Conservation (phyloP, 1,140 invertebrate genomes). For the Aphaenogaster ashmeadi region DNA sequence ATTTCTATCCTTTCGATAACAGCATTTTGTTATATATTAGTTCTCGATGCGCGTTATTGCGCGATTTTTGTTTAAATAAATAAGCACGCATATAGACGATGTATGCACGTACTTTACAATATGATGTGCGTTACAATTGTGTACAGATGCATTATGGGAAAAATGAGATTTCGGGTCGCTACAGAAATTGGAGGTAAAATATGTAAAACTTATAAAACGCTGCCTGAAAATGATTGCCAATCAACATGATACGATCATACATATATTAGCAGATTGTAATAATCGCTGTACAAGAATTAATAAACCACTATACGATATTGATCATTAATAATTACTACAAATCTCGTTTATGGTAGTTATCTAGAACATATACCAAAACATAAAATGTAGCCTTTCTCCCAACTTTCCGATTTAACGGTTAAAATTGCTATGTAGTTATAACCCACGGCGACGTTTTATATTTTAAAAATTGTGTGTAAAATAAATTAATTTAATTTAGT, state of each 20-base stretch:
- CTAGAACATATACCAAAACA: neutral
- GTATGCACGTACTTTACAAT: neutral
- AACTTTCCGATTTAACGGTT: neutral
- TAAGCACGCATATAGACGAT: neutral
- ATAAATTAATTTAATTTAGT: neutral
- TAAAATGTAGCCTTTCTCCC: neutral
- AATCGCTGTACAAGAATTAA: neutral
- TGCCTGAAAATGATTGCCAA: constrained; percentile 26
- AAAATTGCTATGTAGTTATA: constrained; percentile 6
- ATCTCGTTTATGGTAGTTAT: constrained; percentile 13
- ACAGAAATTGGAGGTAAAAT: constrained; percentile 34
- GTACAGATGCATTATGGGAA: neutral
- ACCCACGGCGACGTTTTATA: neutral
- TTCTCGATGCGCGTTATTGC: neutral
- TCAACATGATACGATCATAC: constrained; percentile 20
- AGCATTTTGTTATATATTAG: constrained; percentile 10
- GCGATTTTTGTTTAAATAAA: constrained; percentile 41
- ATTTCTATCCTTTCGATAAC: constrained; percentile 16
- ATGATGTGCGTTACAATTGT: neutral
- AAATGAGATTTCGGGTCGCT: neutral
- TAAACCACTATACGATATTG: constrained; percentile 12
- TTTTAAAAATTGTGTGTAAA: neutral
- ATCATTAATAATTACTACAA: constrained; percentile 27
- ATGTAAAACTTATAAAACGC: constrained; percentile 31
- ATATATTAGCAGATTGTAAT: constrained; percentile 28